phyloP scores from a whole-genome alignment of 1,140 invertebrate species.

The Drosophila ohnishii region DNA sequence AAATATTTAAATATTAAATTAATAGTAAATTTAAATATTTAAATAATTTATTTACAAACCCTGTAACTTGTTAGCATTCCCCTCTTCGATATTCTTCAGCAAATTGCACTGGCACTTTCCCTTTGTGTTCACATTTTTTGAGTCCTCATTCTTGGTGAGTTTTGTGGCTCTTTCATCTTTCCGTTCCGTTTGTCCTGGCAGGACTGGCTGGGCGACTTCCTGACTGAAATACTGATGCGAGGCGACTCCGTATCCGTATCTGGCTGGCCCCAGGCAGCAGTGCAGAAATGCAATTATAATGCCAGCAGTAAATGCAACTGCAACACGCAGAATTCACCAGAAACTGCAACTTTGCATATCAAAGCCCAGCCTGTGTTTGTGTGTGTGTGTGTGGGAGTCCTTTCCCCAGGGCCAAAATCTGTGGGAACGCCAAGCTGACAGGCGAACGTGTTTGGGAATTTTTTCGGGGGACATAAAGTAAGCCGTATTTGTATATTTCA shows the following conservation, averaged over 20 bases:
- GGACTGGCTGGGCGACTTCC: background rate
- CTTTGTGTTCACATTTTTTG: background rate
- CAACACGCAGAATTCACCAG: background rate
- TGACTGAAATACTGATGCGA: slow-evolving; percentile 24
- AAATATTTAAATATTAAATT: too few species aligned
- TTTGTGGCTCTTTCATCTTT: background rate
- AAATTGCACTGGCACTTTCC: background rate
- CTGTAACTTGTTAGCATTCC: too few species aligned
- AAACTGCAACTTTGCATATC: slow-evolving; percentile 35
- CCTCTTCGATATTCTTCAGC: background rate
- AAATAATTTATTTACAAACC: background rate
- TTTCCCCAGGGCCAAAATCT: slow-evolving; percentile 6
- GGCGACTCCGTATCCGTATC: slow-evolving; percentile 8
- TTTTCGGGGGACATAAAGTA: background rate
- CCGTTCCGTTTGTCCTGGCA: background rate
- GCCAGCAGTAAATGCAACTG: slow-evolving; percentile 11
- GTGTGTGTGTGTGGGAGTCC: background rate
- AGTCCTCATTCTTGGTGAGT: slow-evolving; percentile 10
- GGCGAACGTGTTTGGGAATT: slow-evolving; percentile 17
- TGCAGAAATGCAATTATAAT: slow-evolving; percentile 70
- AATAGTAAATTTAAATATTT: background rate
- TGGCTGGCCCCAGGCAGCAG: slow-evolving; percentile 10
- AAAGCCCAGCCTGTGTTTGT: slow-evolving; percentile 37
- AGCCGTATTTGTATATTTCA: background rate
- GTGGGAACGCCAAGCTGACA: slow-evolving; percentile 1